A percentile compares a stretch with the other conserved stretches of the same genome.
phyloP scores from a whole-genome alignment of 2,113 vertebrate genomes.

The Trematocara zebra region DNA sequence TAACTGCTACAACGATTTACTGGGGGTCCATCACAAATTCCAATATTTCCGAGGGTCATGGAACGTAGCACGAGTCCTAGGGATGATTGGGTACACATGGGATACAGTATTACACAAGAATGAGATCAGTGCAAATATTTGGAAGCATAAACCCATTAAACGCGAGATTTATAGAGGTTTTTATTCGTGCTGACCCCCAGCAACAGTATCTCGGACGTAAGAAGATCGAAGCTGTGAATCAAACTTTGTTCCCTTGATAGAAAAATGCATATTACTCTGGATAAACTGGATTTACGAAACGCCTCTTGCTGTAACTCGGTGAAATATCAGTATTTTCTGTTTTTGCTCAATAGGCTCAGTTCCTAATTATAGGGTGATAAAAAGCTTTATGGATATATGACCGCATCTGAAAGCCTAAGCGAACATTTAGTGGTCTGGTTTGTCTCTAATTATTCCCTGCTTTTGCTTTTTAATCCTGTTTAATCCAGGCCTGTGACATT shows the following conservation, averaged over 20 bases:
- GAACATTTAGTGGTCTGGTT: neutral
- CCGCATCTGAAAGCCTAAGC: neutral
- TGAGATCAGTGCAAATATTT: neutral
- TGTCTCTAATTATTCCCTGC: neutral
- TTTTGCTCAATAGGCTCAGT: neutral
- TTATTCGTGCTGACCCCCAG: neutral
- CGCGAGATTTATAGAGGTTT: neutral
- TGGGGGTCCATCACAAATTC: rapidly evolving
- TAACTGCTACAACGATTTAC: neutral
- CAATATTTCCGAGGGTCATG: neutral
- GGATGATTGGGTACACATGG: neutral
- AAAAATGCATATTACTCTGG: neutral
- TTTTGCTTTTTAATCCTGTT: neutral
- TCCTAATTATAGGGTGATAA: neutral
- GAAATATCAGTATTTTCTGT: neutral
- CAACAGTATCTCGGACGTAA: neutral
- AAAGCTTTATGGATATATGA: neutral
- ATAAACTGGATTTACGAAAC: neutral
- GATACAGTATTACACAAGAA: neutral
- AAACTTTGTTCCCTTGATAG: neutral
- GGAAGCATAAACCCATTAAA: neutral
- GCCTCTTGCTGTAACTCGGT: neutral
- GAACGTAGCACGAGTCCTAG: neutral
- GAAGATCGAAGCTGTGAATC: neutral
- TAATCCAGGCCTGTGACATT: neutral